Evolutionary conservation across 2,113 vertebrate genomes (phyloP), one percentile per base, ranked within the genome.

Genomic region (Tricholaema leucomelas): DNA sequence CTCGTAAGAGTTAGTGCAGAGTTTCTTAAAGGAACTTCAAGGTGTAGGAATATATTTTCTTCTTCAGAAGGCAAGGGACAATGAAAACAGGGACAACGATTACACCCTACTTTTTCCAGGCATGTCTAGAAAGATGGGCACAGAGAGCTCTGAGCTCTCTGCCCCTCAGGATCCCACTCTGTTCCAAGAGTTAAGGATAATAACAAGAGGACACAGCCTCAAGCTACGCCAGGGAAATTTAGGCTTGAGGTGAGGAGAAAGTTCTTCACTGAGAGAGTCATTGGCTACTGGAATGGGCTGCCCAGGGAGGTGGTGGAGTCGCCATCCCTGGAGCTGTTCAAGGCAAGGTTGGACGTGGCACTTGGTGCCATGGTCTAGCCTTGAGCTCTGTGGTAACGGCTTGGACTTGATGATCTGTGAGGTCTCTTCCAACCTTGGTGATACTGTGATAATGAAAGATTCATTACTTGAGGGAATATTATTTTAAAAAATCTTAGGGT

Each of bases 11-110:
- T 70, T 79, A 28, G 5, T 6, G 2, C 18, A 70, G 58, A 88
- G 7, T 76, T 88, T 81, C 74, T 86, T 69, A 86, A 90, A 59
- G 50, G 30, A 91, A 81, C 28, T 11, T 18, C 25, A 79, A n/a
- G 30, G 24, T 76, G 23, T 10, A 63, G 12, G 15, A 82, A 55
- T 25, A 23, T 14, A 21, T 55, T 91, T 92, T 78, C 9, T 63
- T 85, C 44, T 88, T 74, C 15, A 54, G 72, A 70, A 63, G 25
- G 16, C 15, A 30, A 40, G 21, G 9, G 13, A n/a, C n/a, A n/a
- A n/a, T n/a, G 11, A 70, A 69, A 79, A 2, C 9, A 23, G 31
- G 10, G 16, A 44, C 21, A 80, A 46, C 8, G n/a, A 44, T 25
- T 60, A 12, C 10, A 38, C 15, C 9, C 30, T 58, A 0, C 20